Evolutionary conservation across 2,113 vertebrate genomes (phyloP).

Genomic region (Leucosticte australis): DNA sequence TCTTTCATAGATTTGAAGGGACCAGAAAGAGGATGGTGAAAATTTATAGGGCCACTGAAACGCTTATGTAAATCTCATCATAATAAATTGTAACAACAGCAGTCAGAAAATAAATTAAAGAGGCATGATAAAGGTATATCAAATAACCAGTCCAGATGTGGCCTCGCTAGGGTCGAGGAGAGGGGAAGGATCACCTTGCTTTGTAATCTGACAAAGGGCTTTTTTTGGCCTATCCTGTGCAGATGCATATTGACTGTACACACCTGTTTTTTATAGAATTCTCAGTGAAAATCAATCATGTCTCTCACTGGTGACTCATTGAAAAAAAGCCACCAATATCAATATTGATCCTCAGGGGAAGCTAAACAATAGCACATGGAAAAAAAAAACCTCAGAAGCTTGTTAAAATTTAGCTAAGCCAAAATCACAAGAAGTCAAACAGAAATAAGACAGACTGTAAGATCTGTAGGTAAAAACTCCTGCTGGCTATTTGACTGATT

Average conservation of each 20-base stretch:
- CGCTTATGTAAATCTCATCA: not conserved
- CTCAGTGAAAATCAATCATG: rapidly evolving
- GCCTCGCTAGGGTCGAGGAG: rapidly evolving
- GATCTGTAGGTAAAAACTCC: not conserved
- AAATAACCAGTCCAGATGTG: not conserved
- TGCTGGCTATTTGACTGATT: not conserved
- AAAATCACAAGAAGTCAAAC: not conserved
- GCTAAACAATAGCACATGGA: not conserved
- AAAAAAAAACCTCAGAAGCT: not conserved
- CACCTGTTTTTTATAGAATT: not conserved
- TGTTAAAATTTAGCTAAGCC: not conserved
- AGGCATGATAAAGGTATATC: not conserved
- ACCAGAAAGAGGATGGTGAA: not conserved
- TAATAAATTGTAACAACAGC: not conserved
- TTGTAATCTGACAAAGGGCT: not conserved
- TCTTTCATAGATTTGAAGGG: not conserved
- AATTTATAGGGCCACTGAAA: not conserved
- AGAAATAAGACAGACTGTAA: not conserved
- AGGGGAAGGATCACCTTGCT: not conserved
- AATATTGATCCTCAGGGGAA: not conserved
- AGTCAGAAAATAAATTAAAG: not conserved
- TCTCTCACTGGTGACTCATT: not conserved
- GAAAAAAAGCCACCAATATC: not conserved
- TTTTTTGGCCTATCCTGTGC: not conserved
- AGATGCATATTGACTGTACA: not conserved